Base-by-base conservation (phyloP, 2,888 invertebrate species). In the Prenolepis imparis region DNA sequence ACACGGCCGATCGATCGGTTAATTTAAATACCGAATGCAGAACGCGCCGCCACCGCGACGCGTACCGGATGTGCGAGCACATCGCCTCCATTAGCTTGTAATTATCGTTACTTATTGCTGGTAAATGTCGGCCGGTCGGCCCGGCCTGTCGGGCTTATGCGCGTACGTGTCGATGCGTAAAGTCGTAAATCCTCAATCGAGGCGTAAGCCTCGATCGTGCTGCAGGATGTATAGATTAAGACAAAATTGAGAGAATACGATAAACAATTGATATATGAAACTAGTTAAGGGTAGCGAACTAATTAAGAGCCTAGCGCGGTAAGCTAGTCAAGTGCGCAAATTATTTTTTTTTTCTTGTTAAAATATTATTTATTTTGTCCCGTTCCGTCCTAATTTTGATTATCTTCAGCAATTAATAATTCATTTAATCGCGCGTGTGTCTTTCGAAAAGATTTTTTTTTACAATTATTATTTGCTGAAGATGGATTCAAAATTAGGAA, bases 31-130 rank as follows among this genome's bases (percentile, higher is more conserved):
- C 92, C 92, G 93, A 92, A 93, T 92, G 78, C 78, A 44, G n/a
- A 78, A 91, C 90, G 90, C 85, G 80, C 64, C 80, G 73, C 48
- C 59, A 21, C 74, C 70, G 82, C 68, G 44, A 72, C 84, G 86
- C 70, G 64, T 83, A 78, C 84, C 68, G 77, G 28, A 87, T 90
- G 32, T 39, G 28, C 70, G 75, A 80, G 78, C 86, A 52, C 52
- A 80, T 84, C 89, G 82, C 87, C 83, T 87, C 92, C 94, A 93
- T 93, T 93, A 92, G 92, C 92, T 93, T 92, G 93, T 93, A 94
- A 94, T 94, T 94, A 94, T 94, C 93, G 93, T 94, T 94, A 93
- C 93, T 94, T 94, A 94, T 93, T 92, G 91, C 91, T 90, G 88
- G 88, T 91, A 90, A 91, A 92, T 90, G 90, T 77, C 83, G 72